Evolutionary conservation across 2,888 invertebrate genomes (phyloP).

Genomic region (Aleiodes leptofemur): DNA sequence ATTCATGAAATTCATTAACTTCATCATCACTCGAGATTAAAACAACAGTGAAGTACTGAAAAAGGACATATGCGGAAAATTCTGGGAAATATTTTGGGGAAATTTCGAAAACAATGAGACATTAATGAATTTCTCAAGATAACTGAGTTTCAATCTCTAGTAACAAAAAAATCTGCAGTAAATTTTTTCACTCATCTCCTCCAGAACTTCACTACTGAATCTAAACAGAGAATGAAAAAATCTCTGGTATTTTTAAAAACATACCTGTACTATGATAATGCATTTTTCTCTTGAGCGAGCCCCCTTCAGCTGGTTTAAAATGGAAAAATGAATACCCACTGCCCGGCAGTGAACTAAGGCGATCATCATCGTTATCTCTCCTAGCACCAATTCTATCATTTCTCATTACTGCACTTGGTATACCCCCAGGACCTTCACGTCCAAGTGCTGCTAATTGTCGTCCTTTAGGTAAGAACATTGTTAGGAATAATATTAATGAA

Average conservation of each 20-base stretch:
- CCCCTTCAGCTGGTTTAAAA: constrained; percentile 89
- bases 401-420: constrained; percentile 49
- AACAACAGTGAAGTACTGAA: no score
- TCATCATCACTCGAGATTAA: no score
- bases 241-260: background rate
- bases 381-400: constrained; percentile 71
- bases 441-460: constrained; percentile 94
- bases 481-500: constrained; percentile 89
- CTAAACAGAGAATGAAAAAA: no score
- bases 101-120: no score
- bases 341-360: constrained; percentile 87
- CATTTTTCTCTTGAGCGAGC: constrained; percentile 81
- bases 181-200: no score
- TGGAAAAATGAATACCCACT: constrained; percentile 95
- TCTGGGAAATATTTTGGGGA: no score
- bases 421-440: constrained; percentile 81
- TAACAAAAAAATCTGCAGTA: background rate
- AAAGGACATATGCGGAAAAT: no score
- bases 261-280: constrained; percentile 74
- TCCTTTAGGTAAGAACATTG: constrained; percentile 96
- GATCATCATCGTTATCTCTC: constrained; percentile 89
- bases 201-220: no score
- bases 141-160: background rate
- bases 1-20: no score
- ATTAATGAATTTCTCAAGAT: no score